Conservation (phyloP, 2,888 invertebrate species). For the Xylota sylvarum region DNA sequence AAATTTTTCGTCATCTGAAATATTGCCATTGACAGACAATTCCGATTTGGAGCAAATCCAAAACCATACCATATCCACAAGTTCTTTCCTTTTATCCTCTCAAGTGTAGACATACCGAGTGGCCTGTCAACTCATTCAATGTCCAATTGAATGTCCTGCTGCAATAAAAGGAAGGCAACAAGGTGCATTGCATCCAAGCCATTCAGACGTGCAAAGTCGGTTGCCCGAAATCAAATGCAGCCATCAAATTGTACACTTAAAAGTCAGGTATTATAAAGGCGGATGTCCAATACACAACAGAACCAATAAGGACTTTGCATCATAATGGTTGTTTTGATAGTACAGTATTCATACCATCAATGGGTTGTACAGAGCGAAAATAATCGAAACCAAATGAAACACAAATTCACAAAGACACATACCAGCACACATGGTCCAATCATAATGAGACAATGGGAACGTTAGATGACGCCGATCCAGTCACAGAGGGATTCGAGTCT, state of each 20-base stretch:
- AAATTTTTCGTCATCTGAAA: neutral
- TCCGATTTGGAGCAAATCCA: constrained; percentile 48
- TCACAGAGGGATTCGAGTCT: constrained; percentile 8
- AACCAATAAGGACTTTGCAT: constrained; percentile 28
- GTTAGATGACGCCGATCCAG: constrained; percentile 27
- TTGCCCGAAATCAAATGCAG: constrained; percentile 18
- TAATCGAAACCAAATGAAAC: constrained; percentile 42
- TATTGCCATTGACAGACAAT: constrained; percentile 47
- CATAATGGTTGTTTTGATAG: constrained; percentile 24
- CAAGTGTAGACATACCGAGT: neutral
- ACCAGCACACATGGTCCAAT: constrained; percentile 2
- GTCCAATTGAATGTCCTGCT: constrained; percentile 3
- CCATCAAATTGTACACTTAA: constrained; percentile 32
- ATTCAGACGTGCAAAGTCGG: constrained; percentile 21
- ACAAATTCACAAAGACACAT: constrained; percentile 9
- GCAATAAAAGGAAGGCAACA: neutral
- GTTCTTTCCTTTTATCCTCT: constrained; percentile 2
- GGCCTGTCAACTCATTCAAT: constrained; percentile 16
- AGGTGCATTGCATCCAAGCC: neutral
- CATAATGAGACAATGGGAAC: constrained; percentile 35
- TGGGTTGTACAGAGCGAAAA: constrained; percentile 27
- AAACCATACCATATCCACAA: neutral
- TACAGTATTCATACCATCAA: constrained; percentile 11
- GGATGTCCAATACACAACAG: neutral
- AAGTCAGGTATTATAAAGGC: constrained; percentile 39